Conservation (phyloP, 2,888 invertebrate genomes). For the Stenoptilia bipunctidactyla region DNA sequence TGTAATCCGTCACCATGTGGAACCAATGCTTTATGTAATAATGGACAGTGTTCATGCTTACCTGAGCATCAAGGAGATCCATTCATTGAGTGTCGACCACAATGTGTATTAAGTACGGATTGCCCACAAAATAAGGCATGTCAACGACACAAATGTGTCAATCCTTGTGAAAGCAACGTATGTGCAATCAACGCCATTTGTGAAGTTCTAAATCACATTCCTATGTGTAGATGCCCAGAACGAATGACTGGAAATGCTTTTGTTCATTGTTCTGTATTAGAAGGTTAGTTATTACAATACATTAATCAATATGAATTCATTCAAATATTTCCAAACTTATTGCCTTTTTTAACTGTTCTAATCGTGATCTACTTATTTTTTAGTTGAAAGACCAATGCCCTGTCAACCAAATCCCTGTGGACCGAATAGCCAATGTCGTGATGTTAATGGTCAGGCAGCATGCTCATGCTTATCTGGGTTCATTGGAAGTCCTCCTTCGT, state of each 20-base stretch:
- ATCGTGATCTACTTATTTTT: too few species aligned
- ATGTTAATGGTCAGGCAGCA: constrained; percentile 78
- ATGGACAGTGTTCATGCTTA: constrained; percentile 73
- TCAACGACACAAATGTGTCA: constrained; percentile 75
- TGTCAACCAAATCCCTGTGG: constrained; percentile 79
- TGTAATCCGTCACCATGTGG: constrained; percentile 79
- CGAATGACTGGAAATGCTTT: constrained; percentile 78
- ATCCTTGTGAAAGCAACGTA: constrained; percentile 77
- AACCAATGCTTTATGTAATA: constrained; percentile 68
- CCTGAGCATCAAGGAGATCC: constrained; percentile 77
- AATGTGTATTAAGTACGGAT: constrained; percentile 77
- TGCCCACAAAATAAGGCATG: constrained; percentile 76
- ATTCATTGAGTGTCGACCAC: constrained; percentile 76
- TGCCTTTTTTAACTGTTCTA: too few species aligned
- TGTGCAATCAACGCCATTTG: constrained; percentile 80
- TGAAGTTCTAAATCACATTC: constrained; percentile 78
- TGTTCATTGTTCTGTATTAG: constrained; percentile 64
- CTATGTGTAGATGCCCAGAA: constrained; percentile 79
- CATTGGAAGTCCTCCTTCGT: constrained; percentile 82
- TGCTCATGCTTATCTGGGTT: constrained; percentile 80
- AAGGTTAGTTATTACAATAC: constrained; percentile 30
- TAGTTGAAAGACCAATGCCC: constrained; percentile 36
- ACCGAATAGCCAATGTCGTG: constrained; percentile 82
- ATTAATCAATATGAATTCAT: too few species aligned
- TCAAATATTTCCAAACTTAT: background rate